phyloP scores from a whole-genome alignment of 2,113 vertebrate species.

The Grammomys surdaster region DNA sequence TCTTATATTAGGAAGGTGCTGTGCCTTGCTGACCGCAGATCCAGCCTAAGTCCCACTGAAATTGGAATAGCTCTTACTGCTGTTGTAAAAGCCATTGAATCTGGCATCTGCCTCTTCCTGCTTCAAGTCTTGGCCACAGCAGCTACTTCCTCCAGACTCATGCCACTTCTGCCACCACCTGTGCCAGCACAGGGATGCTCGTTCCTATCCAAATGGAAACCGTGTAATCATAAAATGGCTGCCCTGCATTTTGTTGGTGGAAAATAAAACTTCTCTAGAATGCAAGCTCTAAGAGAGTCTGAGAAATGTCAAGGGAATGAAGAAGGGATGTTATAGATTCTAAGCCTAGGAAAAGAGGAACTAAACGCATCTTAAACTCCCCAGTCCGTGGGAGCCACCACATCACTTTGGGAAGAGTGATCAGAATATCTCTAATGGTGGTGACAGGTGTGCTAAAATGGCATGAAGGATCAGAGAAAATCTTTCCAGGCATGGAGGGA shows the following conservation, averaged over 20 bases:
- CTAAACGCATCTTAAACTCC: background rate
- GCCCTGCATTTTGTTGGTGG: background rate
- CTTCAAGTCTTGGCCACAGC: background rate
- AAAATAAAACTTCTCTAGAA: conserved; percentile 36
- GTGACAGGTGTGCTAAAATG: background rate
- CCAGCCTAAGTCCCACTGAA: background rate
- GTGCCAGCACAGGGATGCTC: background rate
- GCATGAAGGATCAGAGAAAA: background rate
- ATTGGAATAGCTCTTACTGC: background rate
- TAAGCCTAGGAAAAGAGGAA: background rate
- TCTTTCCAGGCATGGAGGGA: background rate
- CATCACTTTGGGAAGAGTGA: background rate
- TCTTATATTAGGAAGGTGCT: background rate
- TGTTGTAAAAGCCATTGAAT: background rate
- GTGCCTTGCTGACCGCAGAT: background rate
- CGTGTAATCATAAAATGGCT: background rate
- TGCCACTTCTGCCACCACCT: background rate
- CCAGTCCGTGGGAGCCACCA: background rate
- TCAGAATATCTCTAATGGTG: background rate
- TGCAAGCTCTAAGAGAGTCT: conserved; percentile 7
- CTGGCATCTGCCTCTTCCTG: background rate
- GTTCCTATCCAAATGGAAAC: background rate
- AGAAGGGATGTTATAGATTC: conserved; percentile 18
- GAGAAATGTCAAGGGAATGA: background rate
- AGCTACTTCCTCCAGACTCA: background rate